A percentile compares a stretch with the other conserved stretches of the same genome.
Conservation (phyloP, 2,113 vertebrate genomes). For the Gasterosteus aculeatus region DNA sequence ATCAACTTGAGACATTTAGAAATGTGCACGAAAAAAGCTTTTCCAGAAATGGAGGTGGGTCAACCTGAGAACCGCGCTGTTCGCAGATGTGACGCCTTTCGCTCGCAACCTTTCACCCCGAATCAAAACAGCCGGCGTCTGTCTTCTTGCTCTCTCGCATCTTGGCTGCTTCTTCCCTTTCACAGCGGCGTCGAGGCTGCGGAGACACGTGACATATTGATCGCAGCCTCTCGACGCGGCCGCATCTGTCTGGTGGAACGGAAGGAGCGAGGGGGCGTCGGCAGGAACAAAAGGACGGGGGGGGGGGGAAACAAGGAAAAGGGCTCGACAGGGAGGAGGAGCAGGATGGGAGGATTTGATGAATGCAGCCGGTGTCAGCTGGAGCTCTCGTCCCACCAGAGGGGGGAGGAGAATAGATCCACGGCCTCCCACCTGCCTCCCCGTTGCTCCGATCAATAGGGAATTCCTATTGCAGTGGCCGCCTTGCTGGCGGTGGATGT, state of each 20-base stretch:
- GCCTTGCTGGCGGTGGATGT: conserved; percentile 60
- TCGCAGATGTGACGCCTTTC: conserved; percentile 39
- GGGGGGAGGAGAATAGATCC: conserved; percentile 43
- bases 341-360: conserved; percentile 46
- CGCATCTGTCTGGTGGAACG: conserved; percentile 12
- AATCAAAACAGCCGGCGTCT: conserved; percentile 50
- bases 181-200: conserved; percentile 30
- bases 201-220: conserved; percentile 54
- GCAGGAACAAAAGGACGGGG: background rate
- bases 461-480: conserved; percentile 63
- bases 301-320: conserved; percentile 7
- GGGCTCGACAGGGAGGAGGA: conserved; percentile 7
- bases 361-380: conserved; percentile 46
- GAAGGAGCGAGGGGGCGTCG: background rate
- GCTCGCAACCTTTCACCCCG: conserved; percentile 24
- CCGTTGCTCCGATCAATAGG: conserved; percentile 51
- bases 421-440: conserved; percentile 50
- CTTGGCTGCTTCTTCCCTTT: conserved; percentile 52
- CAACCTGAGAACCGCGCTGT: conserved; percentile 7
- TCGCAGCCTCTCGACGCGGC: conserved; percentile 38
- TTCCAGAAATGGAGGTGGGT: conserved; percentile 28
- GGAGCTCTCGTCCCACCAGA: conserved; percentile 21
- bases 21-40: conserved; percentile 6
- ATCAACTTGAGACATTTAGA: conserved; percentile 8
- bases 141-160: conserved; percentile 17